Base-by-base conservation (phyloP, 2,888 invertebrate species). In the Euzophera pinguis region DNA sequence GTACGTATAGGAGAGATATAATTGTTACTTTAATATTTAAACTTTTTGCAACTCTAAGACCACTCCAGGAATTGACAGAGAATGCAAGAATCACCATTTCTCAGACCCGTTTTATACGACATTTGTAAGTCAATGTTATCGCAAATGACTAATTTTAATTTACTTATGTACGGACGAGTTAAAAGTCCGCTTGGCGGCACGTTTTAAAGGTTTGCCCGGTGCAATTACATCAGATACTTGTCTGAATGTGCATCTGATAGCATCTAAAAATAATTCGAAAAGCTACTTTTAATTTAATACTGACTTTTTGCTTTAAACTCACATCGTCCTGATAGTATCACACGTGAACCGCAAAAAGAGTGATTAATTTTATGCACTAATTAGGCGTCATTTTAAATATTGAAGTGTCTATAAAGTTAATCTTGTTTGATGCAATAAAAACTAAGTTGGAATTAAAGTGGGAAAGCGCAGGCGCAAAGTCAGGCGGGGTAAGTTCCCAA, bases 171-270 rank as follows among this genome's bases (percentile, higher is more conserved):
- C 55, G 49, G 56, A 64, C 64, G 67, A 68, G 65, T 65, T 66
- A 69, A 69, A 65, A 64, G 71, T 74, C 69, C 67, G 66, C 70
- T 73, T 62, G 72, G 75, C 81, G 85, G 85, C 73, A 72, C 69
- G 67, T 77, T 73, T 77, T 73, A 83, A 79, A 73, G 76, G 73
- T 71, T 68, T 68, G 67, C 69, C 59, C 71, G 64, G 69, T 77
- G 81, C 81, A 85, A 85, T 87, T 84, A 87, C 83, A 81, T 78
- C 72, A 71, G 78, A 82, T 79, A 73, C 75, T 82, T 80, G 81
- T 81, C 81, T 71, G 71, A 70, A 67, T 69, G 71, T 73, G 67
- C 73, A 84, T 86, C 84, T 81, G 88, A 87, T 88, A 88, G 84
- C 13, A 51, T 42, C 50, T 32, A 81, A 76, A 81, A 85, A 81